phyloP scores from a whole-genome alignment of 2,888 invertebrate species.

The Timema cristinae region DNA sequence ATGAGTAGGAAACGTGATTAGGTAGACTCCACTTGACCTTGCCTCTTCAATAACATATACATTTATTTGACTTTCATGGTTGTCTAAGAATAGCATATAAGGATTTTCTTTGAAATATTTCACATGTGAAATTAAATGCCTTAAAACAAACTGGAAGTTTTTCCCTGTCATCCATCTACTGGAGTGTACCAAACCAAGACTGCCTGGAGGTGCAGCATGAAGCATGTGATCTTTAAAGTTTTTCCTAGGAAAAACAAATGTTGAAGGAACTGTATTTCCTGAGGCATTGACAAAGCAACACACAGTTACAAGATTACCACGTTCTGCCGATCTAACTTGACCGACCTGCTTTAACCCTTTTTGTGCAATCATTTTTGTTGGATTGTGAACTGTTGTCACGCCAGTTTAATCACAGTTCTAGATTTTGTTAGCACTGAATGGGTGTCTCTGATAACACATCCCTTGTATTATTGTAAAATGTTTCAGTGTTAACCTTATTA shows the following conservation, averaged over 20 bases:
- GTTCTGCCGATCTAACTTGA: neutral
- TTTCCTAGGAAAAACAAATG: neutral
- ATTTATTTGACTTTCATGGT: constrained; percentile 23
- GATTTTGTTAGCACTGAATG: no score
- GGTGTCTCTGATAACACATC: no score
- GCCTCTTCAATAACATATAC: neutral
- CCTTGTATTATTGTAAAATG: no score
- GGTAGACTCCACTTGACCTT: constrained; percentile 18
- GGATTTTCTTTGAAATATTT: no score
- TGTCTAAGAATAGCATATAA: constrained; percentile 19
- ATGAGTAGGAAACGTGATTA: constrained; percentile 23
- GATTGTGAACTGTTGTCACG: no score
- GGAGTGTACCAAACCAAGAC: constrained; percentile 11
- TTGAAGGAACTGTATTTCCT: neutral
- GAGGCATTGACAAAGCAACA: neutral
- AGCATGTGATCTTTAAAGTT: constrained; percentile 14
- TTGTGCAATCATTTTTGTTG: neutral
- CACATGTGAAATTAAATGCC: no score
- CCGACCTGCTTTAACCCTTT: no score
- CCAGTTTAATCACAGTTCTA: no score
- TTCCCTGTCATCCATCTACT: constrained; percentile 17
- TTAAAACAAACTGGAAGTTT: constrained; percentile 13
- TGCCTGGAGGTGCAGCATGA: constrained; percentile 15
- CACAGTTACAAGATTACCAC: neutral
- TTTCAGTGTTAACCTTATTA: neutral